phyloP scores from a whole-genome alignment of 1,140 invertebrate genomes.

The Philopotamus ludificatus region DNA sequence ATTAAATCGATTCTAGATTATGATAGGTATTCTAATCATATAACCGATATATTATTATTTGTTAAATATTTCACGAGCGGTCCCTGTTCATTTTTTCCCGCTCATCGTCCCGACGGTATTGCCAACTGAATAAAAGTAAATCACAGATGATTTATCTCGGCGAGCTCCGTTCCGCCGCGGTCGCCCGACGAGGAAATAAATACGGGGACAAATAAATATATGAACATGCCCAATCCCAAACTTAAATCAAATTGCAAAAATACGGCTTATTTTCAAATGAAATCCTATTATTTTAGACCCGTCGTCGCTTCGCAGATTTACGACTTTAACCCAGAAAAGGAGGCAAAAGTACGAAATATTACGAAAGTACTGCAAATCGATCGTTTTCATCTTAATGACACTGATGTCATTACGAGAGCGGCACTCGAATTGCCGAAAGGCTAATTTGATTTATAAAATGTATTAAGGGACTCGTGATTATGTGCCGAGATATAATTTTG shows the following conservation, averaged over 20 bases:
- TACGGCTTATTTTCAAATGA: slow-evolving; percentile 4
- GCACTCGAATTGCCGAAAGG: not conserved
- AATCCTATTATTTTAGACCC: slow-evolving; percentile 12
- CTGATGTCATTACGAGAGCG: not conserved
- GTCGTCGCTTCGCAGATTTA: not conserved
- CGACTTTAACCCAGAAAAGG: slow-evolving; percentile 3
- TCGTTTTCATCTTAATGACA: not conserved
- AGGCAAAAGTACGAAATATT: no score
- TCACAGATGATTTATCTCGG: slow-evolving; percentile 41
- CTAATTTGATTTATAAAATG: slow-evolving; percentile 6
- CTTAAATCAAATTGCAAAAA: slow-evolving; percentile 40
- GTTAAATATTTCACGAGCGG: not conserved
- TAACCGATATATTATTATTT: no score
- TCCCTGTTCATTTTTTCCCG: slow-evolving; percentile 12
- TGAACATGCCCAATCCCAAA: slow-evolving; percentile 28
- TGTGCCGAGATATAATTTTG: not conserved
- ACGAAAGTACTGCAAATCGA: not conserved
- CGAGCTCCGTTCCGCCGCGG: slow-evolving; percentile 30
- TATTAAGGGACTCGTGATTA: slow-evolving; percentile 1
- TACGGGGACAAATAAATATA: slow-evolving; percentile 21
- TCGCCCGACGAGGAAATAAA: slow-evolving; percentile 32
- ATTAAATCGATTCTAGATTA: no score
- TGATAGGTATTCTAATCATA: no score
- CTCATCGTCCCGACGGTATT: slow-evolving; percentile 33
- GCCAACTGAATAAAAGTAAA: slow-evolving; percentile 43